phyloP scores from a whole-genome alignment of 2,113 vertebrate species.

The Oreotragus oreotragus region DNA sequence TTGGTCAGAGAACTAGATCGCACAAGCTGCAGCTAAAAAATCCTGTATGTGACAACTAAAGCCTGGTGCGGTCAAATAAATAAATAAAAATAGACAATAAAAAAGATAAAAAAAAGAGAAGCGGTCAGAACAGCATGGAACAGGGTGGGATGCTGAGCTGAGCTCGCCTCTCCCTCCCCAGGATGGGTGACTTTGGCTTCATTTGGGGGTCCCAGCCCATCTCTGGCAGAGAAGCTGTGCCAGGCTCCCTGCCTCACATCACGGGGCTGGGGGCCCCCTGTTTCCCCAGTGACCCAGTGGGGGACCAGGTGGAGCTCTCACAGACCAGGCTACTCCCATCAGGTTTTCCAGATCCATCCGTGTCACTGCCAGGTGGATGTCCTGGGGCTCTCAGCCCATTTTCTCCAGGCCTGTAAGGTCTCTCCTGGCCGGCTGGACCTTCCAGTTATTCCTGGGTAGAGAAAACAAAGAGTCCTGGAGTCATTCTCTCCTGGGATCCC shows the following conservation, averaged over 20 bases:
- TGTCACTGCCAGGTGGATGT: neutral
- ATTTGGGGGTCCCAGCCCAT: neutral
- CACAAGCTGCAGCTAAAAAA: neutral
- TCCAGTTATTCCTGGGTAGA: neutral
- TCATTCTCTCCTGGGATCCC: neutral
- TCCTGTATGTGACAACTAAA: neutral
- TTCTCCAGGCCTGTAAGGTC: neutral
- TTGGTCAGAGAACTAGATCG: neutral
- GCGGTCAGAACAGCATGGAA: neutral
- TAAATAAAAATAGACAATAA: neutral
- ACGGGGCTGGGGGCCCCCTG: neutral
- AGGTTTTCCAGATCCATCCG: neutral
- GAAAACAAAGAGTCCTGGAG: neutral
- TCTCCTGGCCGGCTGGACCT: neutral
- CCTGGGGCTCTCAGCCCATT: neutral
- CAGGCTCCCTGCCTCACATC: neutral
- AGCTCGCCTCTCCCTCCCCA: accelerated
- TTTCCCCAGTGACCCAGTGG: neutral
- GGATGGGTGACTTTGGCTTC: neutral
- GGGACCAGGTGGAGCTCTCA: neutral
- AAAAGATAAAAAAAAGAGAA: neutral
- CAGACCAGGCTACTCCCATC: neutral
- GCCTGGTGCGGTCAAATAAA: neutral
- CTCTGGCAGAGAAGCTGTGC: neutral
- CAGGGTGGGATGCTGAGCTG: neutral